Evolutionary conservation across 2,797 vertebrate genomes (phyloP), one percentile per base, ranked within the genome.

Genomic region (Arrhamphus sclerolepis): DNA sequence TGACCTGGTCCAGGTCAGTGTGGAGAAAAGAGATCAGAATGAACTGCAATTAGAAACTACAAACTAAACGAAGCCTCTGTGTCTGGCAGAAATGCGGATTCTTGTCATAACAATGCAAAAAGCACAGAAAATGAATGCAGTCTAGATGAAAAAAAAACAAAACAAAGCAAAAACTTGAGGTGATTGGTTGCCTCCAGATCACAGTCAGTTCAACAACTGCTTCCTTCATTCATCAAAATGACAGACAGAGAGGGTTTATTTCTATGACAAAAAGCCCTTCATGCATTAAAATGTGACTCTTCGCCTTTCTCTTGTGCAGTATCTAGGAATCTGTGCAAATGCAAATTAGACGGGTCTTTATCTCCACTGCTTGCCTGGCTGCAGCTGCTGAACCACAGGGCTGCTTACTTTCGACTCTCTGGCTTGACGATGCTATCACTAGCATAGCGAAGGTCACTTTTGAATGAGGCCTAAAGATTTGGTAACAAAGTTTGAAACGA

Each of bases 271-370:
- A 2, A 17, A 61, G 18, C 11, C 6, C 16, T 40, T n/a, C 3
- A 14, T 29, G 42, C 5, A 20, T 16, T 47, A 7, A 55, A 47
- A 40, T 29, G 44, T 34, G 19, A 41, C 34, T 22, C 21, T n/a
- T 14, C 26, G 3, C 11, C 7, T 2, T 14, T 26, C 3, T 17
- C 3, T 47, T 0, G 24, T 62, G 14, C 34, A 54, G 17, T 20
- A 53, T 44, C 6, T 46, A 17, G 6, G 9, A 21, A 50, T 60
- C 18, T 29, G 13, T 51, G 19, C 43, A 63, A 54, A 46, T 39
- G 18, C 21, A 46, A 18, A 55, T 28, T 7, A 47, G 22, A 20
- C 7, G 7, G n/a, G 20, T 5, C 31, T 62, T 61, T 51, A 31
- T 44, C 47, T 17, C 17, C 38, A 13, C 18, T 22, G 5, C 9